A percentile compares a stretch with the other conserved stretches of the same genome.
phyloP scores from a whole-genome alignment of 2,888 invertebrate genomes.

The Unio pictorum region DNA sequence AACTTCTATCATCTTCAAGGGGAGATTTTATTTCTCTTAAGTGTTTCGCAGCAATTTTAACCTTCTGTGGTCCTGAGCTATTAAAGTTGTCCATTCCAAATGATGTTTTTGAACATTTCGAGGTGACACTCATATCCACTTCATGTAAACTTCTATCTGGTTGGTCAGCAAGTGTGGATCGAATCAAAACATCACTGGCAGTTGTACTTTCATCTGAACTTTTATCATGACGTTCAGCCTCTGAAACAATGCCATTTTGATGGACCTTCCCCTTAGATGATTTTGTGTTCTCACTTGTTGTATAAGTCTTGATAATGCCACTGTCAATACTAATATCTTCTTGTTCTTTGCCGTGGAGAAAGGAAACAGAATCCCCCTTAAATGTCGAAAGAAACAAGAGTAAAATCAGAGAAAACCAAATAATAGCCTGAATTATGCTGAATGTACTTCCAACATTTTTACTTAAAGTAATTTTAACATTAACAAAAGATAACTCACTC shows the following conservation, averaged over 20 bases:
- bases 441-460: no score
- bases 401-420: no score
- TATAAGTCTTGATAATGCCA: conserved; percentile 39
- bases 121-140: conserved; percentile 30
- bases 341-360: neutral
- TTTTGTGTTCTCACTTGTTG: conserved; percentile 22
- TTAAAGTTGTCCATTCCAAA: conserved; percentile 52
- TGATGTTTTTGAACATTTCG: conserved; percentile 43
- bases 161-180: conserved; percentile 43
- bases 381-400: no score
- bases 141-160: conserved; percentile 24
- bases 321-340: conserved; percentile 38
- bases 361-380: no score
- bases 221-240: conserved; percentile 15
- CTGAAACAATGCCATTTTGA: conserved; percentile 8
- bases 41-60: conserved; percentile 56
- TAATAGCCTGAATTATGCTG: no score
- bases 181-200: conserved; percentile 54
- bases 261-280: conserved; percentile 12
- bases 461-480: no score
- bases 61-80: conserved; percentile 48
- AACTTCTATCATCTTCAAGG: conserved; percentile 32
- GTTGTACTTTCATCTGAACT: conserved; percentile 53
- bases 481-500: no score
- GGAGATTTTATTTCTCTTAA: conserved; percentile 58